Evolutionary conservation across 1,140 invertebrate species (phyloP), one percentile per base, ranked within the genome.

Genomic region (Drosophila teissieri): DNA sequence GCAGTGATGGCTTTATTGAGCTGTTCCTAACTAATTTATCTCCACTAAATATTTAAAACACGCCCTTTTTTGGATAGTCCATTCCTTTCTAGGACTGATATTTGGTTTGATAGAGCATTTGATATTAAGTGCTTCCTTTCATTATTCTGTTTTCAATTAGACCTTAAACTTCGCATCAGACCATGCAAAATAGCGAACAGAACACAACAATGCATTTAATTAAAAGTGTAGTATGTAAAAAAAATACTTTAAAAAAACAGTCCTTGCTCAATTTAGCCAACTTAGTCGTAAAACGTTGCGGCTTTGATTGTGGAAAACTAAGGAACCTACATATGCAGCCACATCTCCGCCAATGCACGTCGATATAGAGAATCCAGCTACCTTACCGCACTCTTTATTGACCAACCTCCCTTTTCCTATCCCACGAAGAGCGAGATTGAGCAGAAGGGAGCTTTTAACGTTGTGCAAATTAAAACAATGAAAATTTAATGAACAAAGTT

Each of bases 401-500:
- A 42, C 36, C 31, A 34, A 14, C n/a, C 27, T n/a, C 19, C 31
- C 19, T 8, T 37, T 37, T 15, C 19, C 61, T 6, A n/a, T 58
- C n/a, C 27, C 55, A 31, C 36, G 31, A 51, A 51, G 37, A 40
- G 39, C 22, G 27, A 2, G n/a, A 10, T 2, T n/a, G 24, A 15
- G 31, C 0, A 31, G 31, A 7, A 39, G 46, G 14, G n/a, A 31
- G 62, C 63, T 58, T 55, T 44, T 46, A 55, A 70, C 72, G 72
- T 72, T 78, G 73, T 48, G 69, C 62, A 83, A 88, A 88, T 88
- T 86, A 89, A 88, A 88, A 83, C 79, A 88, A 88, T 89, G 67
- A 88, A 86, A 89, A 76, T 88, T 89, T 88, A 86, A 86, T 86
- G 83, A 79, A 79, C 58, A 78, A 78, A 86, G 74, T 79, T 78